Evolutionary conservation across 2,888 invertebrate species (phyloP).

Genomic region (Galeopsomyia nigrocyanea): DNA sequence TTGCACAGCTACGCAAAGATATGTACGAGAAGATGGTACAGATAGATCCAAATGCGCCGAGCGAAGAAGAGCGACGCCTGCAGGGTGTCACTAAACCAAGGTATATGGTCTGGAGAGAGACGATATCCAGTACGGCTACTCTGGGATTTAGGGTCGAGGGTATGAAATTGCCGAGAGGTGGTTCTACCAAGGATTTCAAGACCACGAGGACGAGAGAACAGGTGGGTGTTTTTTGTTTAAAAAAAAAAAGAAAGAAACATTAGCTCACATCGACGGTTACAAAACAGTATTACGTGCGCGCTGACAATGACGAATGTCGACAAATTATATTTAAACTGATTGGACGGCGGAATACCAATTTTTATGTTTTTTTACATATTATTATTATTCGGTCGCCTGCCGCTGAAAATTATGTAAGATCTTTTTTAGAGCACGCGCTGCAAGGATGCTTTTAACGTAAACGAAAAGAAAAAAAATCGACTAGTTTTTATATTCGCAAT

Average conservation of each 20-base stretch:
- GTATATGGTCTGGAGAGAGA: constrained; percentile 96
- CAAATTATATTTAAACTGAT: no score
- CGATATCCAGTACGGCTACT: constrained; percentile 96
- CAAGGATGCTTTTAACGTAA: no score
- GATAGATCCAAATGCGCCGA: constrained; percentile 90
- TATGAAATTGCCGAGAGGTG: constrained; percentile 89
- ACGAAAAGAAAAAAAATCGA: no score
- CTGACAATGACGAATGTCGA: no score
- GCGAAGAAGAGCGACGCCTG: constrained; percentile 88
- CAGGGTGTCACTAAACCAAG: constrained; percentile 95
- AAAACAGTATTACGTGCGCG: no score
- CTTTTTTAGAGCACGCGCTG: no score
- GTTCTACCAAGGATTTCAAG: constrained; percentile 95
- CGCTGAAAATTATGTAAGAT: no score
- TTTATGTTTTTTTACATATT: no score
- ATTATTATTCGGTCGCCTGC: no score
- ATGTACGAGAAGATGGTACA: constrained; percentile 99
- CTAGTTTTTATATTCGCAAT: no score
- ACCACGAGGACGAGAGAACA: constrained; percentile 89
- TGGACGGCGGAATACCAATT: no score
- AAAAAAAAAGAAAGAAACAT: background rate
- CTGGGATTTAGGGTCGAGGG: constrained; percentile 98
- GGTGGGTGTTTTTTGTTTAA: constrained; percentile 58
- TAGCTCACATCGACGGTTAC: no score
- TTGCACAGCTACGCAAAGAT: constrained; percentile 74